Base-by-base conservation (phyloP, 2,113 vertebrate species). In the Prietella phreatophila region DNA sequence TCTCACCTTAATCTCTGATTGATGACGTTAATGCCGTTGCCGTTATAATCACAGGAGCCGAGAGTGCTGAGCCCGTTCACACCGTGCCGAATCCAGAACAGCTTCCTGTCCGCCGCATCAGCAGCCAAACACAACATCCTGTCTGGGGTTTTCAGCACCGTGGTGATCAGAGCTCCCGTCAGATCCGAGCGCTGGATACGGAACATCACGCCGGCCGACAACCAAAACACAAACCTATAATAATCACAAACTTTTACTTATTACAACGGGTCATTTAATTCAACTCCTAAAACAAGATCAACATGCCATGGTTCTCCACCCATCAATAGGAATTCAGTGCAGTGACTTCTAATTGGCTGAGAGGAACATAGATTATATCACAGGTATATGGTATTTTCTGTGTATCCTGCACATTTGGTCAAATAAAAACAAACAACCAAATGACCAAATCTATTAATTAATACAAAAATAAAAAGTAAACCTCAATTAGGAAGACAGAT, bases 171-270 rank as follows among this genome's bases (percentile, higher is more conserved):
- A 0, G 39, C 92, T 33, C 95, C 96, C 0, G 86, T 76, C 27
- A 96, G 71, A 58, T 93, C 93, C 9, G 93, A 92, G 60, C 95
- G 94, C 86, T 96, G 92, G 92, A 99, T 94, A 63, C 94, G 95
- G 39, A 95, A 91, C n/a, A 90, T 65, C 33, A 73, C 83, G 13
- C 93, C 94, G 14, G 94, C 95, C 42, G 97, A 97, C 83, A 97
- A 92, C 96, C 97, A 98, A 92, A 99, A 99, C 61, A 99, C 85
- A 82, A 96, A 91, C 92, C 98, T 99, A 93, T 71, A 92, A 75
- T 89, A 90, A 83, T 71, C 84, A 83, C 90, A 61, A 82, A 80
- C 7, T 36, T 56, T 56, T 10, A 33, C 27, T 73, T 2, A 20
- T 39, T 22, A 22, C 1, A 2, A 22, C 39, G 17, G 11, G 27